These are phyloP conservation scores for Corapipo altera DNA, from an alignment of 2,113 vertebrate genomes.

Conservation along the genomic window DNA sequence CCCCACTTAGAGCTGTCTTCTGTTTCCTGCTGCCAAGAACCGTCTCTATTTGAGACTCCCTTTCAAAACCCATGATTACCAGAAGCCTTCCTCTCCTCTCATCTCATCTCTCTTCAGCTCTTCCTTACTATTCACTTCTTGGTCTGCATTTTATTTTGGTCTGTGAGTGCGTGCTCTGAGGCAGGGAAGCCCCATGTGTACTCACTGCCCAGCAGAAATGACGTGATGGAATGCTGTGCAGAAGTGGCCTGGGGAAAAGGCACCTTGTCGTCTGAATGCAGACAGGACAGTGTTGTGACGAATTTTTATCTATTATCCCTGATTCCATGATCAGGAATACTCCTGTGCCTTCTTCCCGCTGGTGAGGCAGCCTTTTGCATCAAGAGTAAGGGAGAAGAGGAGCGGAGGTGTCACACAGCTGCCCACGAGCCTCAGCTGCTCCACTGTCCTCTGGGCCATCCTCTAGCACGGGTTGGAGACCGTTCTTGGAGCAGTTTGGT, in stretches of 20 bases:
- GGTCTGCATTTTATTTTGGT: background rate
- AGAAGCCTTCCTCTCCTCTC: slow-evolving; percentile 25
- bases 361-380: background rate
- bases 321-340: rapidly evolving
- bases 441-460: background rate
- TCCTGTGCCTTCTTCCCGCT: background rate
- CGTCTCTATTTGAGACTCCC: slow-evolving; percentile 30
- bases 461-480: rapidly evolving
- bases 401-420: background rate
- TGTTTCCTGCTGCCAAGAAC: slow-evolving; percentile 45
- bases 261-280: rapidly evolving
- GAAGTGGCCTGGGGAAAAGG: background rate
- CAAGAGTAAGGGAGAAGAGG: background rate
- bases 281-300: background rate
- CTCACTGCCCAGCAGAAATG: rapidly evolving
- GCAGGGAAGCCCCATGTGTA: background rate
- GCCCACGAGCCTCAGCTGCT: background rate
- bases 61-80: slow-evolving; percentile 46
- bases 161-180: background rate
- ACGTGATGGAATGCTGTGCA: background rate
- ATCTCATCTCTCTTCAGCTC: background rate
- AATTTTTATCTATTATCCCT: background rate
- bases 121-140: background rate
- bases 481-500: background rate
- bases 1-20: slow-evolving; percentile 35